Evolutionary conservation across 2,888 invertebrate species (phyloP), one percentile per base, ranked within the genome.

Genomic region (Hartigia nigra): DNA sequence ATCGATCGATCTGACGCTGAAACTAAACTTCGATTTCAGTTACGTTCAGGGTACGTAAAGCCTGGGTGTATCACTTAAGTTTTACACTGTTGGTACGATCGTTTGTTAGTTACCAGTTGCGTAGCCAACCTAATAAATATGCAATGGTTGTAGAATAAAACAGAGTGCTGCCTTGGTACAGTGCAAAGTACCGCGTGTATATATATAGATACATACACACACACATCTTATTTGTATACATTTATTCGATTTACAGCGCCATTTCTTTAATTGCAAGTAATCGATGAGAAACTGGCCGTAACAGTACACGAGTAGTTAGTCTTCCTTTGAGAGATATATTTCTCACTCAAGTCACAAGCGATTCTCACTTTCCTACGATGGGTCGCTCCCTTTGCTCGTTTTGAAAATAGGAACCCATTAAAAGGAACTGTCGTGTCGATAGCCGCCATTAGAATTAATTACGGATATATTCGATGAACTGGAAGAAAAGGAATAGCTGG

Each of bases 41-140:
- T 35, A 37, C 75, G 70, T 74, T 76, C 75, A 80, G 75, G 77
- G 81, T 14, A 31, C 12, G 72, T 14, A 83, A 82, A 69, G 85
- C 82, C 81, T 80, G 80, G 35, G 79, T 79, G 83, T 84, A 83
- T 84, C 84, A 82, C 85, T 86, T 82, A 84, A 85, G 83, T 84
- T 84, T 83, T 81, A 76, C 78, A 81, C 81, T 35, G 78, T 9
- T 82, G 82, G 84, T 83, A 80, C 83, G 82, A 84, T 84, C 80
- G 85, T 87, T 88, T 85, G 83, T 84, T 86, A 84, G 81, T 84
- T 55, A 55, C 55, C 55, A 79, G 82, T 84, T 82, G 82, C 80
- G 80, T 80, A 82, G 81, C 80, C 80, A 84, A 85, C 81, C 87
- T 88, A 85, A 90, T 90, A 89, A 90, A 90, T 90, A 90, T 90